A percentile compares a stretch with the other conserved stretches of the same genome.
Conservation (phyloP, 35 echinoderm and acorn worm species). For the Ptychodera flava region DNA sequence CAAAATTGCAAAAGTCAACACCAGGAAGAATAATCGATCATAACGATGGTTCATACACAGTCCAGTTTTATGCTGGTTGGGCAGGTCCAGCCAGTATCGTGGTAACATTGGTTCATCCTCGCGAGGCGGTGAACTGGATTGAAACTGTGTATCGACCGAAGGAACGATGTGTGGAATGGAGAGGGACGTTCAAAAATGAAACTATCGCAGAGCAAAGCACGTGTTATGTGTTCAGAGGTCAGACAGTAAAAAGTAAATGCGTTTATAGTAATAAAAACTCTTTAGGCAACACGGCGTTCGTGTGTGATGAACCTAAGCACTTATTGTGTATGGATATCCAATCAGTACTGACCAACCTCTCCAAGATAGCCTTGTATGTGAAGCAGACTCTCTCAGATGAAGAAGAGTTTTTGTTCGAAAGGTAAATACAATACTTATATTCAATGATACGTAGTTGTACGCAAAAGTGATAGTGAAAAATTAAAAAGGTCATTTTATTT, state of each 20-base stretch:
- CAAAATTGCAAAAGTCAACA: neutral
- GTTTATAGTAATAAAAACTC: neutral
- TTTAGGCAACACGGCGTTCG: neutral
- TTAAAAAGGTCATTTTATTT: too few species aligned
- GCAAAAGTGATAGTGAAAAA: too few species aligned
- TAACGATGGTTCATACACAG: conserved; percentile 43
- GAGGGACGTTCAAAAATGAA: neutral
- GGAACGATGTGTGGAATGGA: neutral
- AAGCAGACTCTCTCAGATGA: too few species aligned
- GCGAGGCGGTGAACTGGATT: conserved; percentile 17
- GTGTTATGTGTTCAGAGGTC: neutral
- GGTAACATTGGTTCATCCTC: conserved; percentile 26
- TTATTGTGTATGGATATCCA: too few species aligned
- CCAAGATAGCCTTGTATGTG: too few species aligned
- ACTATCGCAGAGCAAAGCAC: neutral
- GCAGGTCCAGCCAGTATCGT: conserved; percentile 5
- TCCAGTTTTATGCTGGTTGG: conserved; percentile 47
- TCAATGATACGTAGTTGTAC: too few species aligned
- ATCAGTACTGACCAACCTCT: too few species aligned
- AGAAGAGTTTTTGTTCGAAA: too few species aligned
- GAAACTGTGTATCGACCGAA: neutral
- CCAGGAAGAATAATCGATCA: conserved; percentile 34
- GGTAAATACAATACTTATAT: too few species aligned
- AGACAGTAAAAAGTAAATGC: neutral
- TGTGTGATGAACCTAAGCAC: too few species aligned